Conservation (phyloP, 2,797 vertebrate genomes). For the Sparidentex hasta region DNA sequence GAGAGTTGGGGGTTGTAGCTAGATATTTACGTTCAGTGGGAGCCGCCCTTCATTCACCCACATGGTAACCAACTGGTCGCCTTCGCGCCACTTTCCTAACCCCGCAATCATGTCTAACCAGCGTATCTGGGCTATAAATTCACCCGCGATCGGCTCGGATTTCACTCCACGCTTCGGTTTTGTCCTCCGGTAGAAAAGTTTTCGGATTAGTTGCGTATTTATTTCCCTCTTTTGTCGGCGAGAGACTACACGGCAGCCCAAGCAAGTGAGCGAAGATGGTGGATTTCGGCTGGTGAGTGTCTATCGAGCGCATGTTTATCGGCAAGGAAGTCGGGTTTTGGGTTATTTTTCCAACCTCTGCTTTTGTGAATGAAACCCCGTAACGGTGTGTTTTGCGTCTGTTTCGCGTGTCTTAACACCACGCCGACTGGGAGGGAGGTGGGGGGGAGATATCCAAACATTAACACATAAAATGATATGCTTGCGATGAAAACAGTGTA, state of each 20-base stretch:
- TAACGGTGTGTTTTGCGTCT: constrained; percentile 5
- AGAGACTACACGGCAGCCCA: constrained; percentile 82
- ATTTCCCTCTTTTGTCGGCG: constrained; percentile 80
- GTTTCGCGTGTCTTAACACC: constrained; percentile 19
- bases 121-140: constrained; percentile 58
- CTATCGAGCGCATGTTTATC: constrained; percentile 87
- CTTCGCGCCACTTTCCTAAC: constrained; percentile 89
- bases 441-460: constrained; percentile 15
- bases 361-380: constrained; percentile 4
- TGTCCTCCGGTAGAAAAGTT: constrained; percentile 74
- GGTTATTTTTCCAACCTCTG: constrained; percentile 46
- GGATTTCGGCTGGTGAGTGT: constrained; percentile 91
- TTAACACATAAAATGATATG: constrained; percentile 45
- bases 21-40: constrained; percentile 99
- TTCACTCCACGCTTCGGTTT: constrained; percentile 43
- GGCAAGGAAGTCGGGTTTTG: constrained; percentile 87
- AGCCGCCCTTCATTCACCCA: constrained; percentile 99
- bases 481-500: constrained; percentile 84
- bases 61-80: constrained; percentile 87
- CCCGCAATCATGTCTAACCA: constrained; percentile 74
- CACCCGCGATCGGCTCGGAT: constrained; percentile 31
- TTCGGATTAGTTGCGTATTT: constrained; percentile 77
- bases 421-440: no score
- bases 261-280: constrained; percentile 92
- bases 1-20: constrained; percentile 94